Evolutionary conservation across 2,797 vertebrate species (phyloP).

Genomic region (Pyrocephalus nanus): DNA sequence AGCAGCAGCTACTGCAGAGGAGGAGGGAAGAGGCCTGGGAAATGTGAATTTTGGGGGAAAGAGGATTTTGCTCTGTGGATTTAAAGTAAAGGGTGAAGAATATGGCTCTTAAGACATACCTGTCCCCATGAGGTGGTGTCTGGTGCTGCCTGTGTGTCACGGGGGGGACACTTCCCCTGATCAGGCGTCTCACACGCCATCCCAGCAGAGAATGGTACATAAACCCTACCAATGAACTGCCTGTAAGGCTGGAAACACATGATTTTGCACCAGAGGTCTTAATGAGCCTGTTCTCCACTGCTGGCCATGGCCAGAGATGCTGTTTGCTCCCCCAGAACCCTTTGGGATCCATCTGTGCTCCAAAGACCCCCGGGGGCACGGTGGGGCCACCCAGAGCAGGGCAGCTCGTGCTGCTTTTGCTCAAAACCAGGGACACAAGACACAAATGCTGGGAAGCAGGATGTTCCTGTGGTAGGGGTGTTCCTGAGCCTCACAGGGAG

Average conservation of each 20-base stretch:
- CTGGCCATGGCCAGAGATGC: not conserved
- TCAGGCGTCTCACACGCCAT: not conserved
- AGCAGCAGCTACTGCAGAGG: not conserved
- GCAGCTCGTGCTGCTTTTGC: not conserved
- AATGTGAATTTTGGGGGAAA: not conserved
- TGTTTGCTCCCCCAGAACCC: not conserved
- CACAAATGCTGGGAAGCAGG: not conserved
- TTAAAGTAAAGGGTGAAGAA: not conserved
- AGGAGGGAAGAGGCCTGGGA: not conserved
- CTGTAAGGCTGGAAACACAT: fast-evolving
- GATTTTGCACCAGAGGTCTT: not conserved
- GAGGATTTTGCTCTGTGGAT: not conserved
- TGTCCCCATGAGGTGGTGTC: not conserved
- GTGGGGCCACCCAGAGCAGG: not conserved
- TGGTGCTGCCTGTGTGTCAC: not conserved
- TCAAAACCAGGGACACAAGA: not conserved
- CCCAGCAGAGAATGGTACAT: not conserved
- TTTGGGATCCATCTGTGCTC: not conserved
- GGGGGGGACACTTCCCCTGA: fast-evolving
- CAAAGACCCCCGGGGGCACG: fast-evolving
- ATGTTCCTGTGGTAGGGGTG: fast-evolving
- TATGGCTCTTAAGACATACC: not conserved
- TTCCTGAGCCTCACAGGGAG: not conserved
- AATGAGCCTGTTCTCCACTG: not conserved
- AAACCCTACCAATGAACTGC: not conserved